These are phyloP conservation scores for Jaculus jaculus DNA, from an alignment of 2,113 vertebrate genomes.

Conservation along the genomic window DNA sequence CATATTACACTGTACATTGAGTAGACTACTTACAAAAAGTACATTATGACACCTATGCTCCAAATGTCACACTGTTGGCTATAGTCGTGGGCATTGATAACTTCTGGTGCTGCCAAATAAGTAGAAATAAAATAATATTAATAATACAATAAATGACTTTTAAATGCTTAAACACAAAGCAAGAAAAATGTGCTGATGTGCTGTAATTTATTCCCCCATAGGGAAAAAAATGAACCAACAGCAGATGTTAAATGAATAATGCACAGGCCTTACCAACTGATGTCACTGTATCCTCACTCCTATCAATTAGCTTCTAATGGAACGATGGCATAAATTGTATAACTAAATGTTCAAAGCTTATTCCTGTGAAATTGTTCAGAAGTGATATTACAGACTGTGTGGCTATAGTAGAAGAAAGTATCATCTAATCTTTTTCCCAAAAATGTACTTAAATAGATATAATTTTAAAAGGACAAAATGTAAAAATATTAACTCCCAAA, in stretches of 20 bases:
- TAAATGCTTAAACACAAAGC: slow-evolving; percentile 86
- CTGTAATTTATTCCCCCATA: slow-evolving; percentile 84
- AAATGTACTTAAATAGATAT: slow-evolving; percentile 46
- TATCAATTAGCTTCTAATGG: slow-evolving; percentile 77
- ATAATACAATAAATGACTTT: slow-evolving; percentile 85
- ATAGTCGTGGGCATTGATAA: slow-evolving; percentile 91
- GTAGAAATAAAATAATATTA: slow-evolving; percentile 85
- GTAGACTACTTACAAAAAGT: slow-evolving; percentile 91
- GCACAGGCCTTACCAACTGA: slow-evolving; percentile 84
- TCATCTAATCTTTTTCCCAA: slow-evolving; percentile 7
- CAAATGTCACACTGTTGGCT: slow-evolving; percentile 93
- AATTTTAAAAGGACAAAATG: slow-evolving; percentile 55
- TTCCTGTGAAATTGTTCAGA: slow-evolving; percentile 73
- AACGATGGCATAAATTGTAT: slow-evolving; percentile 55
- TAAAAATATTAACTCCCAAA: slow-evolving; percentile 54
- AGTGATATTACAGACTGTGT: slow-evolving; percentile 54
- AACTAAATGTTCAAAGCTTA: slow-evolving; percentile 71
- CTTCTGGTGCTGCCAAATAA: slow-evolving; percentile 92
- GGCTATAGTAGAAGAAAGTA: slow-evolving; percentile 42
- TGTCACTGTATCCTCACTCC: slow-evolving; percentile 76
- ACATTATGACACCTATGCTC: slow-evolving; percentile 96
- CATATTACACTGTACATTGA: slow-evolving; percentile 81
- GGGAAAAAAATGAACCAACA: slow-evolving; percentile 79
- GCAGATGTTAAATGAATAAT: slow-evolving; percentile 90
- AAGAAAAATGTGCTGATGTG: slow-evolving; percentile 84